Base-by-base conservation (phyloP, 2,113 vertebrate species). In the Dicrurus megarhynchus region DNA sequence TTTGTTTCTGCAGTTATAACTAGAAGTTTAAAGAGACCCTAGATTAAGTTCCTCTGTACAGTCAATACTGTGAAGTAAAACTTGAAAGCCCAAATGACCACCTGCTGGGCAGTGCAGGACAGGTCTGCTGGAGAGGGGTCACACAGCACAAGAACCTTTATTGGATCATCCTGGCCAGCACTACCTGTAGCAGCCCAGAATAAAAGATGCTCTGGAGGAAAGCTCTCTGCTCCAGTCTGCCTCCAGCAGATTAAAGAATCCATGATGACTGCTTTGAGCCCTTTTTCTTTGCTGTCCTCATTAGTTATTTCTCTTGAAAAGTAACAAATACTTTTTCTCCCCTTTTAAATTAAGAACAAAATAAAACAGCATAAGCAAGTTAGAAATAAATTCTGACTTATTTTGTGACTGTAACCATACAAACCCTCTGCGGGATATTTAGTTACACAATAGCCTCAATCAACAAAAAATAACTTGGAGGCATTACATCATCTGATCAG, bases 361-460 rank as follows among this genome's bases (percentile, higher is more conserved):
- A 88, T 82, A 39, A 75, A 96, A n/a, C 47, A 70, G 56, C 50
- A 67, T 47, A 67, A 17, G 32, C 15, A 84, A 93, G 41, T 89
- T 49, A 73, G 80, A 88, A 93, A 92, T 73, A 86, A 90, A 69
- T 77, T 90, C 35, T 60, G 39, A 73, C 49, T 89, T 94, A 55
- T 22, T 78, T 63, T 63, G 69, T 73, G 52, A 88, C 52, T 91
- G 53, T 47, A 65, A 39, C 47, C 82, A 63, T 59, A 53, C 63
- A 91, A 90, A 73, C 50, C 49, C 64, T 84, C 92, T 42, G 71
- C 10, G 13, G 75, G 88, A 85, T 92, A 94, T 21, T 46, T 81
- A 94, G 60, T 95, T 89, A 90, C 83, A 96, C 95, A 97, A 96
- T 84, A 90, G 82, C 52, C 59, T 86, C 83, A 68, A 84, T 44